Percentiles rank a stretch among this genome's conserved stretches.
Conservation (phyloP, 2,888 invertebrate genomes). For the Drosophila picticornis region DNA sequence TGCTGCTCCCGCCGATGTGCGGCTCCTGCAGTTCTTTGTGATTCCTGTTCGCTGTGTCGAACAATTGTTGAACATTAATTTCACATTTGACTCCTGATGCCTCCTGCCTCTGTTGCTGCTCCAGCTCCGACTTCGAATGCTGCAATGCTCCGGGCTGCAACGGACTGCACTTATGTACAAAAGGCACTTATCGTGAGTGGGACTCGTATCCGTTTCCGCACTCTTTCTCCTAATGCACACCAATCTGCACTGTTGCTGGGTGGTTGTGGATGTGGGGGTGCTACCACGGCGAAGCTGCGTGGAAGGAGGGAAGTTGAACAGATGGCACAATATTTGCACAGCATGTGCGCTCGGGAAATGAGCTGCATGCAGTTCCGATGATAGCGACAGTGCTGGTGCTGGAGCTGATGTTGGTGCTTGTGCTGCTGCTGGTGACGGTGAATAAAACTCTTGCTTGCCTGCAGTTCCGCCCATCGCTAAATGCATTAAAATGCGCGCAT, state of each 20-base stretch:
- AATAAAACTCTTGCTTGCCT: neutral
- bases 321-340: slow-evolving; percentile 60
- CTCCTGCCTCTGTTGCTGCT: slow-evolving; percentile 12
- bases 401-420: neutral
- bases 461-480: slow-evolving; percentile 33
- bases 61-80: slow-evolving; percentile 73
- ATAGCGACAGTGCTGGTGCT: slow-evolving; percentile 8
- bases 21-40: slow-evolving; percentile 35
- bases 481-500: slow-evolving; percentile 63
- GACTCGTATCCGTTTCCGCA: slow-evolving; percentile 67
- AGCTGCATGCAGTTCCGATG: slow-evolving; percentile 65
- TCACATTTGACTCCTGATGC: slow-evolving; percentile 69
- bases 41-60: slow-evolving; percentile 63
- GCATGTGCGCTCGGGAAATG: slow-evolving; percentile 65
- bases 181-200: slow-evolving; percentile 72
- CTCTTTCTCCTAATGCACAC: slow-evolving; percentile 59
- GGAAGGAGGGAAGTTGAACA: slow-evolving; percentile 25
- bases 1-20: slow-evolving; percentile 15
- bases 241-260: slow-evolving; percentile 40
- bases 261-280: neutral
- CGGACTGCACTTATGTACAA: slow-evolving; percentile 65
- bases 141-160: slow-evolving; percentile 12
- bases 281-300: neutral
- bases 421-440: neutral
- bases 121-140: neutral